phyloP scores from a whole-genome alignment of 1,140 invertebrate species.

The Drosophila pandora region DNA sequence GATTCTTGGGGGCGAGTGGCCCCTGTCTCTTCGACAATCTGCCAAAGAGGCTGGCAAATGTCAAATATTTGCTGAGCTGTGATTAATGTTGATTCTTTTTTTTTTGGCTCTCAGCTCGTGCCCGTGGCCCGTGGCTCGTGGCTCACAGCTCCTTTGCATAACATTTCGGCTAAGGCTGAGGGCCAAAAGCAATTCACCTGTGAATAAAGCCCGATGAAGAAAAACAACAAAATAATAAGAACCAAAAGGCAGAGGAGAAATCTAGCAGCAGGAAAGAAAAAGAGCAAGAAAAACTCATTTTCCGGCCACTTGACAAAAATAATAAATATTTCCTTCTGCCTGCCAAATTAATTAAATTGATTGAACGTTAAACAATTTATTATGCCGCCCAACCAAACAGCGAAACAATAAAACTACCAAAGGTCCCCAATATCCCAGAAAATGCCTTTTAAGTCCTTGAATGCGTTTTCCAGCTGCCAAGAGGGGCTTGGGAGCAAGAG shows the following conservation, averaged over 20 bases:
- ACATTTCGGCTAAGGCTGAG: conserved; percentile 31
- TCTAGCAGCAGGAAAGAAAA: conserved; percentile 14
- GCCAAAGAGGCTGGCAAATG: conserved; percentile 60
- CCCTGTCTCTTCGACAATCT: conserved; percentile 20
- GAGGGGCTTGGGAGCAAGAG: background rate
- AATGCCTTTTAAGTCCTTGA: conserved; percentile 17
- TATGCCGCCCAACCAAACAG: conserved; percentile 51
- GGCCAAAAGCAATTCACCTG: conserved; percentile 64
- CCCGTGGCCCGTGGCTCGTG: background rate
- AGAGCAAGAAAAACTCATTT: conserved; percentile 54
- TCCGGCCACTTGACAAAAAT: conserved; percentile 46
- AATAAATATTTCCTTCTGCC: conserved; percentile 35
- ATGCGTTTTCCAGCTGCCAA: conserved; percentile 22
- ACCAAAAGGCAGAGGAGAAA: conserved; percentile 11
- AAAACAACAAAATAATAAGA: background rate
- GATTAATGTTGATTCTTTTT: conserved; percentile 79
- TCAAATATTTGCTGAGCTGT: conserved; percentile 81
- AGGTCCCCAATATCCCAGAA: conserved; percentile 3
- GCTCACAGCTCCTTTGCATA: conserved; percentile 49
- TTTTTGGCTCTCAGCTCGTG: too few species aligned
- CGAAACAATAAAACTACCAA: conserved; percentile 30
- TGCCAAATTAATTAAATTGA: conserved; percentile 73
- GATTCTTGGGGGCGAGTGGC: background rate
- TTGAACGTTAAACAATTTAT: conserved; percentile 70
- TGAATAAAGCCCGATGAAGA: conserved; percentile 31